A percentile compares a stretch with the other conserved stretches of the same genome.
These are phyloP conservation scores for Scaptomyza hsui DNA, from an alignment of 1,140 invertebrate genomes.

Conservation along the genomic window DNA sequence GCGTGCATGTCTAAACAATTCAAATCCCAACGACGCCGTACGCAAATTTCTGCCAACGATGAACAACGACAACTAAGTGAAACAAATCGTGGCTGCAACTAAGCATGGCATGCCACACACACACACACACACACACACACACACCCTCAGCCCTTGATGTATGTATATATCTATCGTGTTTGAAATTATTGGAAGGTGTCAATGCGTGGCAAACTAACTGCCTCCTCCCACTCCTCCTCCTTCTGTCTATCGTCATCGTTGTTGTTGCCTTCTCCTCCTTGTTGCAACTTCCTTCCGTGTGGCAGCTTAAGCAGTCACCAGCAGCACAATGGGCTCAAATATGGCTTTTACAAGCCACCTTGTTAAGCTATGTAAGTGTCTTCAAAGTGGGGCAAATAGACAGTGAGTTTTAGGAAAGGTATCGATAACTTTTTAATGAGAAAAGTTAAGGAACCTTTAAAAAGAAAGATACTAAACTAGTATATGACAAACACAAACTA, in stretches of 20 bases:
- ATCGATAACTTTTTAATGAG: not conserved
- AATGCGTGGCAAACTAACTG: constrained; percentile 57
- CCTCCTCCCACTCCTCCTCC: no score
- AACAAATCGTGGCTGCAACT: constrained; percentile 68
- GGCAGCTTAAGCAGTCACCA: constrained; percentile 18
- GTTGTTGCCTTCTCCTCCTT: not conserved
- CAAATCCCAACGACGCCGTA: constrained; percentile 65
- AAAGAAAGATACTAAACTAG: no score
- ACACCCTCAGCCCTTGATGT: not conserved
- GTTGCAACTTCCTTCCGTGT: constrained; percentile 37
- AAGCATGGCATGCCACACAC: constrained; percentile 17
- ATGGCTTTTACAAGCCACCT: not conserved
- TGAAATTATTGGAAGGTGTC: constrained; percentile 74
- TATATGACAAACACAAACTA: no score
- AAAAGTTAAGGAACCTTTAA: no score
- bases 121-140: no score
- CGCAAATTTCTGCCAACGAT: constrained; percentile 58
- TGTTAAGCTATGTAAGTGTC: no score
- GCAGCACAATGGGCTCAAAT: constrained; percentile 11
- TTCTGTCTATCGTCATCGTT: not conserved
- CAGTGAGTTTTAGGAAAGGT: no score
- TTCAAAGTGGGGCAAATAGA: no score
- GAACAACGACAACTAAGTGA: constrained; percentile 58
- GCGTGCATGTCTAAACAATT: constrained; percentile 79
- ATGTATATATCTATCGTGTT: constrained; percentile 22